Conservation (phyloP, 2,797 vertebrate species). For the Smutsia temminckii region DNA sequence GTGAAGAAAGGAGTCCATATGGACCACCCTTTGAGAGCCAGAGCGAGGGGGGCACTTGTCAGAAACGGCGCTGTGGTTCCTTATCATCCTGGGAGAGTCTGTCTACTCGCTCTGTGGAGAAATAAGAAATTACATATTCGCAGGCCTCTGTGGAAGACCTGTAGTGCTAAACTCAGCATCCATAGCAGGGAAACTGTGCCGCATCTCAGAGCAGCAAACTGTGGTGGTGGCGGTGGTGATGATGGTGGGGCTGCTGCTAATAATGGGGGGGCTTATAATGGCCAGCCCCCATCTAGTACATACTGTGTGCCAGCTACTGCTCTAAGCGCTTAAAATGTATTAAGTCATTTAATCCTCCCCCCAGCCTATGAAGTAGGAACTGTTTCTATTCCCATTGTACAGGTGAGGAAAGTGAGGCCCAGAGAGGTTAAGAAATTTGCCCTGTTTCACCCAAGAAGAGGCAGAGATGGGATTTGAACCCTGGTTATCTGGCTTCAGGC, state of each 20-base stretch:
- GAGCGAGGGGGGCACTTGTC: rapidly evolving
- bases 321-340: background rate
- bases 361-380: background rate
- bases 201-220: too few relatives aligned
- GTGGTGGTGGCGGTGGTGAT: background rate
- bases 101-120: background rate
- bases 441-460: background rate
- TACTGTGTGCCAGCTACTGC: background rate
- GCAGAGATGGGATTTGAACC: background rate
- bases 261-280: rapidly evolving
- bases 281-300: rapidly evolving
- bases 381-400: background rate
- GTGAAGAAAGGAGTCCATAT: background rate
- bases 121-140: background rate
- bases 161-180: background rate
- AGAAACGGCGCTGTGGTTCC: background rate
- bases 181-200: rapidly evolving
- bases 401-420: background rate
- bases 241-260: background rate
- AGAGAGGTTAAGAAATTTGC: background rate
- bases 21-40: background rate
- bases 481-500: background rate
- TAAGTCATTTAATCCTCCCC: background rate
- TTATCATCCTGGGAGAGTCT: background rate
- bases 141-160: background rate